phyloP scores from a whole-genome alignment of 2,797 vertebrate genomes.

The Lacerta agilis region DNA sequence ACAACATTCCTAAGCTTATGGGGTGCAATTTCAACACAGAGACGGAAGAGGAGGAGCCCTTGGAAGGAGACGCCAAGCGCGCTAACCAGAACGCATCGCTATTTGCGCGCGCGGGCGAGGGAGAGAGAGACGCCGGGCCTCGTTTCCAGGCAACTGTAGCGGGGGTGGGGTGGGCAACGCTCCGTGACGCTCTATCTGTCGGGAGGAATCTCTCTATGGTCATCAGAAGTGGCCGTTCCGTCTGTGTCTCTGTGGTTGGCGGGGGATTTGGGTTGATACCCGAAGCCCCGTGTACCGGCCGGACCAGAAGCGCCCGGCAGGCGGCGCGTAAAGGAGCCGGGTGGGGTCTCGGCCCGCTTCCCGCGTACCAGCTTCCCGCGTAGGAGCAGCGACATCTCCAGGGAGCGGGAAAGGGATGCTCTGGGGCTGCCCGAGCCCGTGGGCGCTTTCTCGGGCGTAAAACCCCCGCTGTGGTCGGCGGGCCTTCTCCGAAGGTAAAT shows the following conservation, averaged over 20 bases:
- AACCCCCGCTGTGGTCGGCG: background rate
- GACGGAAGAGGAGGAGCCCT: no score
- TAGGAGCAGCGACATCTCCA: background rate
- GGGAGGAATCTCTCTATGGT: constrained; percentile 19
- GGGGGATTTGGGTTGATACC: constrained; percentile 21
- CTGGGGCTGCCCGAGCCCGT: background rate
- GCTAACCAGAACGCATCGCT: no score
- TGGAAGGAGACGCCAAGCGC: no score
- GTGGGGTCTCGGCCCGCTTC: no score
- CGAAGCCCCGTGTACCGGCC: background rate
- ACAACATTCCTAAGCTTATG: no score
- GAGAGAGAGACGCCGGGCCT: background rate
- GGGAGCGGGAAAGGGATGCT: background rate
- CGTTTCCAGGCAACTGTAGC: constrained; percentile 9
- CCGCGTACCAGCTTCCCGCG: no score
- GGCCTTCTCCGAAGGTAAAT: background rate
- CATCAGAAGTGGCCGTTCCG: background rate
- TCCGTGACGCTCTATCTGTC: constrained; percentile 16
- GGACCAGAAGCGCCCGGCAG: background rate
- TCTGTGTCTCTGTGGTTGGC: constrained; percentile 18
- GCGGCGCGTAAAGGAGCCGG: background rate
- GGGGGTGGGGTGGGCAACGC: background rate
- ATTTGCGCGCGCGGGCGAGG: no score
- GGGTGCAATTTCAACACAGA: no score
- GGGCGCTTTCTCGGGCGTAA: background rate